A percentile compares a stretch with the other conserved stretches of the same genome.
Conservation (phyloP, 2,797 vertebrate species). For the Capromys pilorides region DNA sequence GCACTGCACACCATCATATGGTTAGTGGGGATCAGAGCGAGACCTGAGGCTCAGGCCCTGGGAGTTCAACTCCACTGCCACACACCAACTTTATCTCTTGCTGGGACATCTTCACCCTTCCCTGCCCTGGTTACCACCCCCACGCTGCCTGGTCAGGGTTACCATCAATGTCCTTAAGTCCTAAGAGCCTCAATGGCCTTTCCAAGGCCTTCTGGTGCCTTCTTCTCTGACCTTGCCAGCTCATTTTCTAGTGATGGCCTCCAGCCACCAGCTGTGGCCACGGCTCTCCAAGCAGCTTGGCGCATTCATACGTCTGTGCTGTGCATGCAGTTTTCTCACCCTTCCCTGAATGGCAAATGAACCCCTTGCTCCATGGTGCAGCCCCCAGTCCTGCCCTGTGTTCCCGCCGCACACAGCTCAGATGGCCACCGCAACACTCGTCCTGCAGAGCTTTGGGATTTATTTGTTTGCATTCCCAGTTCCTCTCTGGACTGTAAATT, state of each 20-base stretch:
- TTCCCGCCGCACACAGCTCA: neutral
- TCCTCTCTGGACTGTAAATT: constrained; percentile 36
- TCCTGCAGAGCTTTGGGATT: neutral
- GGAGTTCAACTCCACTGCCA: too few relatives aligned
- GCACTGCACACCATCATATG: neutral
- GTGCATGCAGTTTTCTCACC: neutral
- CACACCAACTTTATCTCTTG: neutral
- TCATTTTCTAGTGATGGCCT: neutral
- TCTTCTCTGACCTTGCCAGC: neutral
- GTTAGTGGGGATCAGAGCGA: neutral
- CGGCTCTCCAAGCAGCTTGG: too few relatives aligned
- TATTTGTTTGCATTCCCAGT: constrained; percentile 14
- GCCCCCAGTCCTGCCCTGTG: neutral
- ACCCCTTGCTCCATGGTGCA: neutral
- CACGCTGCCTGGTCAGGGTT: neutral
- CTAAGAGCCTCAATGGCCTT: neutral
- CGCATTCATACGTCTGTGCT: neutral
- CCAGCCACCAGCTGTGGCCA: too few relatives aligned
- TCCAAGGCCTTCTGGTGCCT: neutral
- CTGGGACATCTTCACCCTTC: neutral
- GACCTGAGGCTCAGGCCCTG: neutral
- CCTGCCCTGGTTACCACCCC: neutral
- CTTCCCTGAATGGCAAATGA: neutral
- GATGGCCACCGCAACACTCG: too few relatives aligned
- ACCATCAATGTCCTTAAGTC: neutral